A percentile compares a stretch with the other conserved stretches of the same genome.
Conservation (phyloP, 2,888 invertebrate genomes). For the Andrena camellia region DNA sequence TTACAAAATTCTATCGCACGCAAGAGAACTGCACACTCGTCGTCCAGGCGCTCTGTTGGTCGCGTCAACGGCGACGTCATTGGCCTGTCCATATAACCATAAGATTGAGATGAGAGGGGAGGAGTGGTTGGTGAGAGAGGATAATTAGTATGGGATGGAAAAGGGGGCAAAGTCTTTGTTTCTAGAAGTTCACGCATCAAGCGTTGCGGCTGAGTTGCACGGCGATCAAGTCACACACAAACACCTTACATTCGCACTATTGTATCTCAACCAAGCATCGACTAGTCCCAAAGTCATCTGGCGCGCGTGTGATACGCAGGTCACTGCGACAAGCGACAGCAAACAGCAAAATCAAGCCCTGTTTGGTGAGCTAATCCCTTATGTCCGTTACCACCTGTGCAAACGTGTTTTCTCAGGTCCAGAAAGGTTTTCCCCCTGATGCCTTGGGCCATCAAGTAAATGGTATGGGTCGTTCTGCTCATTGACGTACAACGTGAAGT, state of each 20-base stretch:
- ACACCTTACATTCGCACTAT: slow-evolving; percentile 72
- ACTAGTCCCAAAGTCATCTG: slow-evolving; percentile 58
- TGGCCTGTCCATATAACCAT: slow-evolving; percentile 55
- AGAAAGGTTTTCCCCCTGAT: slow-evolving; percentile 47
- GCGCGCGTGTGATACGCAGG: slow-evolving; percentile 48
- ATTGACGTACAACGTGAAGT: slow-evolving; percentile 30
- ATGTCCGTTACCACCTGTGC: slow-evolving; percentile 64
- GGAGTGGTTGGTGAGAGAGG: slow-evolving; percentile 59
- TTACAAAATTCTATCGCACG: slow-evolving; percentile 73
- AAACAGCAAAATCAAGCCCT: slow-evolving; percentile 57
- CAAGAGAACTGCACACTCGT: slow-evolving; percentile 56
- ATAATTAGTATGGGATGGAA: slow-evolving; percentile 60
- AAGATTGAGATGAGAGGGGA: slow-evolving; percentile 44
- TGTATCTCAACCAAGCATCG: slow-evolving; percentile 65
- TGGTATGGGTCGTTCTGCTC: slow-evolving; percentile 28
- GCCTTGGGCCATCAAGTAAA: slow-evolving; percentile 23
- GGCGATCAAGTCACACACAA: slow-evolving; percentile 54
- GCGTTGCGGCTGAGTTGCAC: slow-evolving; percentile 59
- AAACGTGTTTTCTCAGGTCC: slow-evolving; percentile 69
- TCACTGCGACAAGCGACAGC: slow-evolving; percentile 56
- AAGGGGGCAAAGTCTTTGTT: slow-evolving; percentile 73
- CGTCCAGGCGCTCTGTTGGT: slow-evolving; percentile 60
- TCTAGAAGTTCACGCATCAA: slow-evolving; percentile 74
- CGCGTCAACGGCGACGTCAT: slow-evolving; percentile 57
- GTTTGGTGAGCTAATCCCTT: slow-evolving; percentile 71